phyloP scores from a whole-genome alignment of 2,888 invertebrate genomes.

The Agrilus biguttatus region DNA sequence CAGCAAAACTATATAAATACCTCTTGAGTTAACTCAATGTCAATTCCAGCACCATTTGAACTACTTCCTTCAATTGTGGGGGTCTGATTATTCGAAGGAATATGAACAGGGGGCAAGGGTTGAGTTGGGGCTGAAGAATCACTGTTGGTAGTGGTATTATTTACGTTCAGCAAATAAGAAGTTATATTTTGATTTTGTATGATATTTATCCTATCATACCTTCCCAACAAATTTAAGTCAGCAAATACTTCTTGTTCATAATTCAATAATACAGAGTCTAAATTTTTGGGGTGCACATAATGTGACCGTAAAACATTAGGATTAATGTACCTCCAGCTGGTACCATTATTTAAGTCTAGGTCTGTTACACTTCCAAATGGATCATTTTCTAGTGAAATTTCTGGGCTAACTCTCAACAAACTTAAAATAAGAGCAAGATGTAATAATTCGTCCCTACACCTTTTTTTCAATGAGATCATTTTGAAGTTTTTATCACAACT shows the following conservation, averaged over 20 bases:
- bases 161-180: conserved; percentile 48
- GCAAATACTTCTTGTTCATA: conserved; percentile 60
- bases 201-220: conserved; percentile 39
- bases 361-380: conserved; percentile 22
- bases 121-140: conserved; percentile 4
- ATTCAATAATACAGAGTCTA: conserved; percentile 54
- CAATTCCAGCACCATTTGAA: conserved; percentile 9
- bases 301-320: conserved; percentile 43
- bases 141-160: conserved; percentile 14
- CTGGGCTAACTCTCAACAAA: conserved; percentile 62
- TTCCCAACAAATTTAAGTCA: conserved; percentile 56
- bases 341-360: conserved; percentile 48
- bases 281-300: conserved; percentile 54
- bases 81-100: background rate
- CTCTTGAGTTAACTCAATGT: conserved; percentile 24
- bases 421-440: conserved; percentile 70
- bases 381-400: conserved; percentile 47
- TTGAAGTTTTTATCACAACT: background rate
- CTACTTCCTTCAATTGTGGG: conserved; percentile 3
- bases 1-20: conserved; percentile 10
- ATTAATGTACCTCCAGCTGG: conserved; percentile 50
- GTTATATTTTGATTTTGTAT: conserved; percentile 37
- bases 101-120: conserved; percentile 1
- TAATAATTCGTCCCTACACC: conserved; percentile 67
- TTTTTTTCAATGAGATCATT: conserved; percentile 72